These are phyloP conservation scores for Lepidurus packardi DNA, from an alignment of 1,140 invertebrate species.

Conservation along the genomic window DNA sequence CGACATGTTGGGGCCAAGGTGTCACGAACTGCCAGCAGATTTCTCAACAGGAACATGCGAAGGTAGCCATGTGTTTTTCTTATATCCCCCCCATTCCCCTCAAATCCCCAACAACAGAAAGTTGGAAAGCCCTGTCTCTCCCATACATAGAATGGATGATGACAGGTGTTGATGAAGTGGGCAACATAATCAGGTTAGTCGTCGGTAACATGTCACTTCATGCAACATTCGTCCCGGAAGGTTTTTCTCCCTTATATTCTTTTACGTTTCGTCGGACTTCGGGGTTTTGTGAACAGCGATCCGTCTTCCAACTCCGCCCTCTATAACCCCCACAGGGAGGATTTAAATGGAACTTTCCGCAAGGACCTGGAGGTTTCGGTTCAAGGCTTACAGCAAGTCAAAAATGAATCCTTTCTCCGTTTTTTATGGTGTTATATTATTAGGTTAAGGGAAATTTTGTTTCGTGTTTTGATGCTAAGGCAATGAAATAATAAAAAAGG, in stretches of 20 bases:
- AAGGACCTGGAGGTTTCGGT: not conserved
- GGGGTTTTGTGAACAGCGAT: not conserved
- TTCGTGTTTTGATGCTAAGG: not conserved
- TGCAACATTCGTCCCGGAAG: not conserved
- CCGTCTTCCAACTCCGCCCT: not conserved
- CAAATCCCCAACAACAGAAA: not conserved
- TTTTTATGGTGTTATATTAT: not conserved
- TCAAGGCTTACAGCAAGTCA: not conserved
- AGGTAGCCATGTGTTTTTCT: not conserved
- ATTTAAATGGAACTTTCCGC: not conserved
- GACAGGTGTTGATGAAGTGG: constrained; percentile 21
- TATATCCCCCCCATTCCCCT: not conserved
- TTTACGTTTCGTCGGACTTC: constrained; percentile 2
- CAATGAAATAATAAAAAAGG: not conserved
- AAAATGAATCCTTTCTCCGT: not conserved
- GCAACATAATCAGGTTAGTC: constrained; percentile 21
- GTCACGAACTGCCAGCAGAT: not conserved
- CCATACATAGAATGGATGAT: not conserved
- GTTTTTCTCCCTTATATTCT: not conserved
- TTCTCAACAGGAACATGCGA: not conserved
- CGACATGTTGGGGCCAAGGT: constrained; percentile 2
- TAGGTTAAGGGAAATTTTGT: not conserved
- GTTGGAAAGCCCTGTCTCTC: not conserved
- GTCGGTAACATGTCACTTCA: constrained; percentile 14
- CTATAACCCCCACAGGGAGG: not conserved